These are phyloP conservation scores for Numida meleagris DNA, from an alignment of 2,113 vertebrate species.

Conservation along the genomic window DNA sequence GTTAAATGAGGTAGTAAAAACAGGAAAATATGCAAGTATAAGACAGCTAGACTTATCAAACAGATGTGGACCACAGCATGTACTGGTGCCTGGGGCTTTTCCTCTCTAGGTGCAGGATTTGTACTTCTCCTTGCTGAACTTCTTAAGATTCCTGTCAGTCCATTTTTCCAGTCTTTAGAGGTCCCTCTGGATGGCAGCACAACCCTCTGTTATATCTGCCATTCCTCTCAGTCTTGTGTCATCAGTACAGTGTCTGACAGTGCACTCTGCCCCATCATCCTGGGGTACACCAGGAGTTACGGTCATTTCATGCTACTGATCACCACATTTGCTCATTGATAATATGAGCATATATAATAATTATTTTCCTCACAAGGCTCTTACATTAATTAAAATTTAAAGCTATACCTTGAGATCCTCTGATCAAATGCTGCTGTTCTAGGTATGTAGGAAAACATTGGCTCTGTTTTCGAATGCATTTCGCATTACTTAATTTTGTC, in stretches of 20 bases:
- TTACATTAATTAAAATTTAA: not conserved
- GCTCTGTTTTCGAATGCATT: not conserved
- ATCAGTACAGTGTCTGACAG: not conserved
- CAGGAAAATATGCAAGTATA: not conserved
- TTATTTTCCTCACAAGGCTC: not conserved
- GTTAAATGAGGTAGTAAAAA: not conserved
- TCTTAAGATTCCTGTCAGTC: not conserved
- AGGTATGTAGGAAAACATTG: not conserved
- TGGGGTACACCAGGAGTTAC: not conserved
- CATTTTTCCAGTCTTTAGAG: not conserved
- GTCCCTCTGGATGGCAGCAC: not conserved
- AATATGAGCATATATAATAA: not conserved
- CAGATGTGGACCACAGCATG: not conserved
- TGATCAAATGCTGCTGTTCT: not conserved
- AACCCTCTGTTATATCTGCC: not conserved
- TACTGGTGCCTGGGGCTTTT: not conserved
- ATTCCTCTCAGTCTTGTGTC: not conserved
- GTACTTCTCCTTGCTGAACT: not conserved
- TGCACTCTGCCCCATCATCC: not conserved
- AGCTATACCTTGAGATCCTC: not conserved
- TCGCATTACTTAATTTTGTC: not conserved
- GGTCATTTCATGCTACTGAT: not conserved
- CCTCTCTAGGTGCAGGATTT: not conserved
- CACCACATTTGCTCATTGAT: not conserved
- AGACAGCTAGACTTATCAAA: not conserved